Evolutionary conservation across 2,113 vertebrate species (phyloP).

Genomic region (Sturnus vulgaris): DNA sequence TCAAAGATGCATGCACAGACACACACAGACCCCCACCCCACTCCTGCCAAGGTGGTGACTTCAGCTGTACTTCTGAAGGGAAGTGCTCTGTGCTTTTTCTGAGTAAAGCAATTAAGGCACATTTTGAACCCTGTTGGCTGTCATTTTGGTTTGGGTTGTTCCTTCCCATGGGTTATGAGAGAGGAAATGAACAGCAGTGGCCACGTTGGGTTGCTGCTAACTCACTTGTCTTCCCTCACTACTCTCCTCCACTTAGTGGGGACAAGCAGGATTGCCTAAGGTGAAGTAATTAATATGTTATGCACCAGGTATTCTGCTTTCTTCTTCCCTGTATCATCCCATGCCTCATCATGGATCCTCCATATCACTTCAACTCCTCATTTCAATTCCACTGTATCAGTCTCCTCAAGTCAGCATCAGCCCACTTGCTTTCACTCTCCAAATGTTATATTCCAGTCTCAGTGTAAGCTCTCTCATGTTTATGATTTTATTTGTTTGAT

Average conservation of each 20-base stretch:
- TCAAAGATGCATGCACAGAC: accelerated
- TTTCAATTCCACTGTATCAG: background rate
- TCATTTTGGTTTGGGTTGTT: background rate
- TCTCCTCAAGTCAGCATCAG: background rate
- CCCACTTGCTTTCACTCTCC: background rate
- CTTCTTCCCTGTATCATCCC: background rate
- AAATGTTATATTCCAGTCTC: background rate
- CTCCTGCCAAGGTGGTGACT: background rate
- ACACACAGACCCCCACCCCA: no score
- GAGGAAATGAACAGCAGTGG: background rate
- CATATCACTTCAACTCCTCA: background rate
- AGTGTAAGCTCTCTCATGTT: background rate
- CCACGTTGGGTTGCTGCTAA: background rate
- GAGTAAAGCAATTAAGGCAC: background rate
- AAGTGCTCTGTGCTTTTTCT: background rate
- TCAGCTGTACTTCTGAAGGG: background rate
- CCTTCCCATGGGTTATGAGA: background rate
- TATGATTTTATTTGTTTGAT: background rate
- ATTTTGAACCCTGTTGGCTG: background rate
- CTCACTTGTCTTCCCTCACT: background rate
- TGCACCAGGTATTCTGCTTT: background rate
- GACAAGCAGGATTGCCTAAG: background rate
- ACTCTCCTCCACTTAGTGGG: background rate
- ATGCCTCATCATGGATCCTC: background rate
- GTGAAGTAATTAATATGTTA: background rate